Base-by-base conservation (phyloP, 2,113 vertebrate species). In the Oxyura jamaicensis region DNA sequence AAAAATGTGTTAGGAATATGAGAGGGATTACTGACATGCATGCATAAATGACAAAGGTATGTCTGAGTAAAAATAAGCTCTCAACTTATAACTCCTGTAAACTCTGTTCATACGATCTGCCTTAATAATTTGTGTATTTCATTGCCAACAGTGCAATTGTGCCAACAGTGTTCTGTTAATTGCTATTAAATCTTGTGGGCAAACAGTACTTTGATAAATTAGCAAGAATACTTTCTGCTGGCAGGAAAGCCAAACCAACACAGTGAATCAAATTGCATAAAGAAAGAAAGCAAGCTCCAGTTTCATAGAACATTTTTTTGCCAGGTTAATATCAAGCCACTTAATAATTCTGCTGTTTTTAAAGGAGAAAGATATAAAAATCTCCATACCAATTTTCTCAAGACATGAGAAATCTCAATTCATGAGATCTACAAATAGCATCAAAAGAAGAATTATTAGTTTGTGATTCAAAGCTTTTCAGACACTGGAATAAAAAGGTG, bases 171-270 rank as follows among this genome's bases (percentile, higher is more conserved):
- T 55, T 31, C 52, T 77, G 22, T 83, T 96, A 77, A 92, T 96
- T 96, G 81, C 80, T 67, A 59, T 50, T 90, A 48, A 86, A 74
- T 88, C 93, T 94, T 84, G 66, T 35, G 58, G 60, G 55, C 81
- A 83, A 95, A 63, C 20, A 14, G 53, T 53, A 22, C 39, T 88
- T 94, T 67, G 78, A 91, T 94, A 91, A 95, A 69, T 77, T 39
- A 88, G 82, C 89, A 91, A 71, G 81, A 95, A 67, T 69, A n/a
- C 7, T 93, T 96, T 68, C 86, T 86, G 89, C 75, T 94, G 93
- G 83, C 75, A 65, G 41, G 18, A 83, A 59, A 83, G 48, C 76
- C 88, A 90, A 80, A 50, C 71, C 28, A 19, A 86, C 11, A 22
- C 25, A 77, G 66, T 33, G 77, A 85, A 53, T 68, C 74, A 80